phyloP scores from a whole-genome alignment of 1,140 invertebrate species.

The Cotesia typhae region DNA sequence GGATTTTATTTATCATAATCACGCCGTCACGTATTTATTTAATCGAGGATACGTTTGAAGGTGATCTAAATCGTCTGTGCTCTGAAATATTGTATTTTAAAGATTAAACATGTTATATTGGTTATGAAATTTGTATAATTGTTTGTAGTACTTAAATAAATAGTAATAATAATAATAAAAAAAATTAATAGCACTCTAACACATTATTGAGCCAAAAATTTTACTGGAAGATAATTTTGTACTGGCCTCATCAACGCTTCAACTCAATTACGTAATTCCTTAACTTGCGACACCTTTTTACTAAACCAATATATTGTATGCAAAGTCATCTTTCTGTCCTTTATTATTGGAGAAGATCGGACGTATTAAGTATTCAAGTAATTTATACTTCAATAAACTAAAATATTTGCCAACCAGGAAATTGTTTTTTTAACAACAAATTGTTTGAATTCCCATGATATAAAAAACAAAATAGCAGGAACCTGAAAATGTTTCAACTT shows the following conservation, averaged over 20 bases:
- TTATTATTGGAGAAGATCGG: conserved; percentile 26
- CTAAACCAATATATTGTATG: no score
- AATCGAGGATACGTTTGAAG: conserved; percentile 1
- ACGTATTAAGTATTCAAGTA: conserved; percentile 15
- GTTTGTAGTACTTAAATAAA: no score
- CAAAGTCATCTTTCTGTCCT: neutral
- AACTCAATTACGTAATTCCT: conserved; percentile 14
- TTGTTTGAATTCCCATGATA: no score
- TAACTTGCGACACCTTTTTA: conserved; percentile 16
- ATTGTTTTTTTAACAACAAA: neutral
- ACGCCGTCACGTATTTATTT: neutral
- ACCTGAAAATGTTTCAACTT: no score
- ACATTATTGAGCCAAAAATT: conserved; percentile 10
- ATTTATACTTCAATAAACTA: conserved; percentile 30
- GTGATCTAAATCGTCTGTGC: neutral
- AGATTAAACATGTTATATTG: neutral
- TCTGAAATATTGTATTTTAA: neutral
- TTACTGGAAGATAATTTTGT: conserved; percentile 21
- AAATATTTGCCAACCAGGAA: conserved; percentile 18
- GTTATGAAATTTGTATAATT: no score
- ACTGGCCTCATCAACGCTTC: conserved; percentile 10
- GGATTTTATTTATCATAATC: no score
- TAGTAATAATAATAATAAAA: no score
- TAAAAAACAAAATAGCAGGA: no score
- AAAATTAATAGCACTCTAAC: no score